A percentile compares a stretch with the other conserved stretches of the same genome.
These are phyloP conservation scores for Prunella himalayana DNA, from an alignment of 2,113 vertebrate genomes.

Conservation along the genomic window DNA sequence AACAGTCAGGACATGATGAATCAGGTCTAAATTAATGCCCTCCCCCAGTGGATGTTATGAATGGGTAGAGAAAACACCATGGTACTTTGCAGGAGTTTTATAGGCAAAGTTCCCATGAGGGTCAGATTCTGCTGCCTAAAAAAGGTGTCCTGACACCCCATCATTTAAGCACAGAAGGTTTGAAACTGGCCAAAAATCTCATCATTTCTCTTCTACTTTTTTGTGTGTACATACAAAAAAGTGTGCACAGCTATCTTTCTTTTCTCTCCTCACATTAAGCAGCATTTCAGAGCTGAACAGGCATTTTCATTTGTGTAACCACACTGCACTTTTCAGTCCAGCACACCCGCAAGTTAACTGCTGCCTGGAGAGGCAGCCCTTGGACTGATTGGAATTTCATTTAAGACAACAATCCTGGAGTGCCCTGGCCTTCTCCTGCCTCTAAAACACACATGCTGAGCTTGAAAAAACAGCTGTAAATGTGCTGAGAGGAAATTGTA, in stretches of 20 bases:
- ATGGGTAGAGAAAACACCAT: not conserved
- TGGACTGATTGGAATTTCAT: conserved; percentile 44
- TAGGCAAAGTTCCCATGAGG: not conserved
- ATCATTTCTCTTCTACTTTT: not conserved
- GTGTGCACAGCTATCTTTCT: not conserved
- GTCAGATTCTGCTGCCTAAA: not conserved
- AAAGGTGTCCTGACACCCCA: not conserved
- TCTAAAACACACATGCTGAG: conserved; percentile 30
- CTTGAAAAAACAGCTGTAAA: conserved; percentile 52
- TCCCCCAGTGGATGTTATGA: not conserved
- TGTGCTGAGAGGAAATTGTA: conserved; percentile 53
- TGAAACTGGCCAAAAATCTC: not conserved
- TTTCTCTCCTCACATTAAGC: not conserved
- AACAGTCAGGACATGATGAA: not conserved
- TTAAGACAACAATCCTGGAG: conserved; percentile 16
- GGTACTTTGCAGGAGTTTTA: not conserved
- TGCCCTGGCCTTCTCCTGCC: conserved; percentile 5
- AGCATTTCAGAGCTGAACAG: not conserved
- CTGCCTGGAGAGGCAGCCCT: conserved; percentile 31
- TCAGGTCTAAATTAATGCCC: not conserved
- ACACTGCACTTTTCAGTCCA: not conserved
- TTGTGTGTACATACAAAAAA: not conserved
- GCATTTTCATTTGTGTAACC: not conserved
- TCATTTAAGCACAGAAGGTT: not conserved
- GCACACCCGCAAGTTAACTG: conserved; percentile 47